Base-by-base conservation (phyloP, 2,888 invertebrate genomes). In the Hololepta plana region DNA sequence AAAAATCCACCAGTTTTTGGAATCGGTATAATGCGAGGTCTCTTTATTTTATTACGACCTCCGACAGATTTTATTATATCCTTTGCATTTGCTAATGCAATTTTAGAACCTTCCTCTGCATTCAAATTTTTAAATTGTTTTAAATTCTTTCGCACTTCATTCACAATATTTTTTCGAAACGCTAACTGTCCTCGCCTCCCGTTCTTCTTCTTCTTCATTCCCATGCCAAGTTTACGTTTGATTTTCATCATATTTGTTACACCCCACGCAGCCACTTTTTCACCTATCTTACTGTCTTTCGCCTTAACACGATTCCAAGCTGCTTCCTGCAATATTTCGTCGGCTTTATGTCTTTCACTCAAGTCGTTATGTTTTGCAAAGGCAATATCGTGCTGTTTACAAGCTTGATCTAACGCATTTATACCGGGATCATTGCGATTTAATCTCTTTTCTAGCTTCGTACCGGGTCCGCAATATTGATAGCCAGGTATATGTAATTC, bases 1-100 rank as follows among this genome's bases (percentile, higher is more conserved):
- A 46, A 30, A 9, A 48, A 30, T 17, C 50, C 49, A 12, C 47
- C 47, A 14, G 28, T 29, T 39, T 49, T 48, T 3, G 49, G 46
- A 9, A 49, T 10, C 12, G 43, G 39, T 22, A 46, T 43, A 20
- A 49, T n/a, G n/a, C n/a, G n/a, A n/a, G n/a, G n/a, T n/a, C n/a
- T n/a, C n/a, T n/a, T n/a, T n/a, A n/a, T n/a, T 34, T 30, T 16
- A 15, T 6, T 22, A 33, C 16, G 20, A 25, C 24, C 29, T 12
- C 20, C 25, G 19, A 20, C 16, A 4, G 12, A 16, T 4, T 32
- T 31, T 13, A 29, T 4, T 14, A 9, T 9, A 17, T 15, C 24
- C 11, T 15, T 31, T 8, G 31, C 29, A 8, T 26, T 27, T 7
- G 12, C 9, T n/a, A 33, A 20, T 10, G 29, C 20, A 11, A 31